phyloP scores from a whole-genome alignment of 2,797 vertebrate genomes.

The Pipistrellus pygmaeus region DNA sequence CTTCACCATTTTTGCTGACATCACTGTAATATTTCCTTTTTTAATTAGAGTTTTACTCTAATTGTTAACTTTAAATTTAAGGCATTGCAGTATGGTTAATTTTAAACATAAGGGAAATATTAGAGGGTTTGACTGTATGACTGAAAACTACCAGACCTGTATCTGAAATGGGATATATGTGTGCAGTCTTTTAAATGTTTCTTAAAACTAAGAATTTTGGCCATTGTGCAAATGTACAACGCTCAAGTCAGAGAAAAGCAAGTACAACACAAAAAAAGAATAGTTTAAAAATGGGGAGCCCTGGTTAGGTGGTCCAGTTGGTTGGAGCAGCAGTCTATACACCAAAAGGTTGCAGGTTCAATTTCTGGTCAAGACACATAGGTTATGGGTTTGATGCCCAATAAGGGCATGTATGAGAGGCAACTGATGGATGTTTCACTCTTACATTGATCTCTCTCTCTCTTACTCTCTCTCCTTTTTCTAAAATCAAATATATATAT shows the following conservation, averaged over 20 bases:
- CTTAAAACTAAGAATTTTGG: not conserved
- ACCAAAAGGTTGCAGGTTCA: not conserved
- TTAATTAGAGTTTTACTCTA: not conserved
- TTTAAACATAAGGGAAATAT: conserved; percentile 2
- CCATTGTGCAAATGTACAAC: not conserved
- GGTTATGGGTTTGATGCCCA: not conserved
- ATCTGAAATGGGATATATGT: not conserved
- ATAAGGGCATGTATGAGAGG: not conserved
- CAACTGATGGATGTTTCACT: not conserved
- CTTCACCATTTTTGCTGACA: not conserved
- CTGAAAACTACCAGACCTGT: not conserved
- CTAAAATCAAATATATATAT: not conserved
- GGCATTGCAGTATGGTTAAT: not conserved
- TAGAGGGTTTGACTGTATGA: not conserved
- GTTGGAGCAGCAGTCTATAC: not conserved
- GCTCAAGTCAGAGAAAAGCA: not conserved
- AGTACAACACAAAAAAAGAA: not conserved
- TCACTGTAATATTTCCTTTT: conserved; percentile 32
- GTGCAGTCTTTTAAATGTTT: not conserved
- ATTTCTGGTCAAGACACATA: not conserved
- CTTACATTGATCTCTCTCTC: not conserved
- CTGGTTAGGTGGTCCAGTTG: not conserved
- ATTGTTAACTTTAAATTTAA: conserved; percentile 30
- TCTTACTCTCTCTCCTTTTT: not conserved
- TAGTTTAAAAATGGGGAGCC: not conserved